phyloP scores from a whole-genome alignment of 2,113 vertebrate species.

The Xenotilapia caudafasciata region DNA sequence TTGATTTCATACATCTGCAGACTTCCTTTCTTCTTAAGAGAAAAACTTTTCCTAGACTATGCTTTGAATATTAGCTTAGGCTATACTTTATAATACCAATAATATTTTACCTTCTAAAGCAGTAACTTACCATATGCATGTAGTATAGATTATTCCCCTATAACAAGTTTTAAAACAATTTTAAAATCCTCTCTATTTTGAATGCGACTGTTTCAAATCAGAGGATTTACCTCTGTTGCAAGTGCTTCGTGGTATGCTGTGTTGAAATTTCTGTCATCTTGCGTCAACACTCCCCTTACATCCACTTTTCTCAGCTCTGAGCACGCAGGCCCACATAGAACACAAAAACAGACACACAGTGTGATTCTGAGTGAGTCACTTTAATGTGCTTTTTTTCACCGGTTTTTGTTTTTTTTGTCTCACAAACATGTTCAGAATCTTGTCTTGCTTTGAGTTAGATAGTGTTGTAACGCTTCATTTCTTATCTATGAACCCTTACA shows the following conservation, averaged over 20 bases:
- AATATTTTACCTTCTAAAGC: not conserved
- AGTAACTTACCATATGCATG: not conserved
- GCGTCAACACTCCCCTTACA: not conserved
- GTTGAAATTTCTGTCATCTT: constrained; percentile 32
- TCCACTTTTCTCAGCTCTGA: not conserved
- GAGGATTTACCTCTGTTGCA: not conserved
- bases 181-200: not conserved
- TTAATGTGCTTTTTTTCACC: not conserved
- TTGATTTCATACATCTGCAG: not conserved
- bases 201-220: not conserved
- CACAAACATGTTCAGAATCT: not conserved
- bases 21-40: not conserved
- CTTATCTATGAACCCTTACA: not conserved
- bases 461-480: not conserved
- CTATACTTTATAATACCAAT: not conserved
- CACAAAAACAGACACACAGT: not conserved
- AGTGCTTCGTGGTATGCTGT: not conserved
- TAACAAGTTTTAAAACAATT: not conserved
- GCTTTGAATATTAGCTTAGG: not conserved
- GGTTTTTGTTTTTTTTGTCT: not conserved
- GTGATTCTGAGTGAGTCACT: not conserved
- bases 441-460: not conserved
- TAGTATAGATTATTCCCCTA: not conserved
- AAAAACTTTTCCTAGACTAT: not conserved
- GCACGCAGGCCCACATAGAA: not conserved